Evolutionary conservation across 2,888 invertebrate genomes (phyloP).

Genomic region (Himalopsyche tibetana): DNA sequence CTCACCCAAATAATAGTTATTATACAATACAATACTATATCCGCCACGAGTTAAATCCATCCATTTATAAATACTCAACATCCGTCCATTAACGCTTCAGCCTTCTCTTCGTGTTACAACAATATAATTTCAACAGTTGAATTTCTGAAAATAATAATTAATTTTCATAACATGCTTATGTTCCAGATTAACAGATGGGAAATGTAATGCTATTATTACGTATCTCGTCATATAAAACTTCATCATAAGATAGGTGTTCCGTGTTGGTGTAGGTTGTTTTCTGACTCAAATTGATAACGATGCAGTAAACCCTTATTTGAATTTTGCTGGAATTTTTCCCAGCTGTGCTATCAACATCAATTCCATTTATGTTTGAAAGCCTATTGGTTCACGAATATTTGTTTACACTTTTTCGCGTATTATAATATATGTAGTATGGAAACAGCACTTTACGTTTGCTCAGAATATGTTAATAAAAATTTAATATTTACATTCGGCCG

Average conservation of each 20-base stretch:
- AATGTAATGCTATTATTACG: neutral
- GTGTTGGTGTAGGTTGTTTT: neutral
- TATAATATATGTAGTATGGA: neutral
- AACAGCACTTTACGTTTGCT: neutral
- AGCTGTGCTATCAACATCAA: constrained; percentile 26
- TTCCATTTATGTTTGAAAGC: constrained; percentile 30
- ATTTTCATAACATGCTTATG: no score
- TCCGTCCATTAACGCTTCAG: no score
- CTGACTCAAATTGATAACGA: constrained; percentile 22
- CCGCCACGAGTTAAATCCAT: no score
- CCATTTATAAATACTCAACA: no score
- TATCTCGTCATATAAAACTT: neutral
- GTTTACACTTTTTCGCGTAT: constrained; percentile 16
- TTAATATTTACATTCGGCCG: neutral
- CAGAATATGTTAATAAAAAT: neutral
- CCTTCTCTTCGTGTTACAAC: no score
- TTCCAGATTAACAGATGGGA: no score
- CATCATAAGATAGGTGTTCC: neutral
- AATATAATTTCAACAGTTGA: no score
- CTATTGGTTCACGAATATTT: constrained; percentile 31
- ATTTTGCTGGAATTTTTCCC: constrained; percentile 19
- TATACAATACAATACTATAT: no score
- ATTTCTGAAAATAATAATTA: no score
- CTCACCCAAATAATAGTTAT: no score
- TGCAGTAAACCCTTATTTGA: constrained; percentile 34